Conservation (phyloP, 2,888 invertebrate genomes). For the Drosophila differens region DNA sequence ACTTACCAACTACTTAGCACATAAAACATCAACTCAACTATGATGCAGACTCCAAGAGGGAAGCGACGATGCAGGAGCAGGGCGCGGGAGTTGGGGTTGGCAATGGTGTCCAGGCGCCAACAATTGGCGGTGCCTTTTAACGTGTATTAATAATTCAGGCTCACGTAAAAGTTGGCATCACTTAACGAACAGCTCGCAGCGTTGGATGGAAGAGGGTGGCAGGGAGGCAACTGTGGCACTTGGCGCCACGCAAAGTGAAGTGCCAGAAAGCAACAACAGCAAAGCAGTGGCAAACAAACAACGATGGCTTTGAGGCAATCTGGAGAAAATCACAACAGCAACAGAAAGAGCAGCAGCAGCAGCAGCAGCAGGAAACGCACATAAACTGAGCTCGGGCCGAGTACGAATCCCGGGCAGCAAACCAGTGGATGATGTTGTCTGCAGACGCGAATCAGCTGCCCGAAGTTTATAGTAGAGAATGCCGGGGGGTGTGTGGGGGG, state of each 20-base stretch:
- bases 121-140: conserved; percentile 80
- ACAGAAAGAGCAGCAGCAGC: conserved; percentile 18
- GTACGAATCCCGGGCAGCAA: conserved; percentile 36
- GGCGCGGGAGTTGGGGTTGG: background rate
- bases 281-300: conserved; percentile 44
- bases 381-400: conserved; percentile 48
- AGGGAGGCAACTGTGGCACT: conserved; percentile 5
- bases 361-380: conserved; percentile 25
- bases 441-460: conserved; percentile 61
- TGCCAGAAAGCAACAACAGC: conserved; percentile 48
- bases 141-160: conserved; percentile 83
- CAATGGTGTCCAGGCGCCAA: conserved; percentile 56
- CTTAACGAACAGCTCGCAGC: conserved; percentile 51
- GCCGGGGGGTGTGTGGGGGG: background rate
- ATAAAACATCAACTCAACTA: conserved; percentile 75
- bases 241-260: conserved; percentile 45
- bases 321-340: conserved; percentile 64
- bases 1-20: conserved; percentile 81
- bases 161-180: conserved; percentile 80
- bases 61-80: background rate
- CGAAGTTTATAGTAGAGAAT: background rate
- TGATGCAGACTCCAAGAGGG: conserved; percentile 41
- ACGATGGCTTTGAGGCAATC: conserved; percentile 59
- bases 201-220: background rate
- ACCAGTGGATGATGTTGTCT: conserved; percentile 63